Evolutionary conservation across 1,140 invertebrate species (phyloP).

Genomic region (Apis cerana): DNA sequence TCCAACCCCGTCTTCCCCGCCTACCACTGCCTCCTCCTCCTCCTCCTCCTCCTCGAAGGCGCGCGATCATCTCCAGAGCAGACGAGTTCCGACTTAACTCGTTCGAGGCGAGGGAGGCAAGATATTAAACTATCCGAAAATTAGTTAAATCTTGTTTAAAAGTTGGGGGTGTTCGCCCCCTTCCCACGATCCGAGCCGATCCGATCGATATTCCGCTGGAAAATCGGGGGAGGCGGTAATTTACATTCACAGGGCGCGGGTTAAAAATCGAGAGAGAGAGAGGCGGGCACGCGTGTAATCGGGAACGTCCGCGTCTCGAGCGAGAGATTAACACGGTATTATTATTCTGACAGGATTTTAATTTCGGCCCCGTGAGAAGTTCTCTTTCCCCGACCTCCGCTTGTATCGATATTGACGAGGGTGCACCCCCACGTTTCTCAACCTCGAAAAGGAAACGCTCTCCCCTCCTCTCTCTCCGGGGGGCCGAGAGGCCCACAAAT

Average conservation of each 20-base stretch:
- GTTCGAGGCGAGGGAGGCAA: slow-evolving; percentile 75
- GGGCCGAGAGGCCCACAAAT: slow-evolving; percentile 73
- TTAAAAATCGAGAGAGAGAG: slow-evolving; percentile 45
- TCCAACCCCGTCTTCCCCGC: slow-evolving; percentile 61
- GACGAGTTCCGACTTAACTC: slow-evolving; percentile 78
- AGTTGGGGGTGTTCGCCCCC: slow-evolving; percentile 72
- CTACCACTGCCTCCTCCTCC: slow-evolving; percentile 18
- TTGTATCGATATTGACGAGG: slow-evolving; percentile 81
- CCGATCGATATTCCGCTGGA: too few species aligned
- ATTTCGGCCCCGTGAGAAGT: slow-evolving; percentile 76
- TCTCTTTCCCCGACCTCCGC: too few species aligned
- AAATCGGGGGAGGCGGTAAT: neutral
- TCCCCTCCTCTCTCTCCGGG: slow-evolving; percentile 69
- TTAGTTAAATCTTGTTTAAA: slow-evolving; percentile 80
- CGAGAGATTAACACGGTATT: slow-evolving; percentile 75
- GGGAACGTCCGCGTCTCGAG: slow-evolving; percentile 77
- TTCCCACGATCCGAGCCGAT: too few species aligned
- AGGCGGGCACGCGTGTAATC: slow-evolving; percentile 68
- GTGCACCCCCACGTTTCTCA: slow-evolving; percentile 72
- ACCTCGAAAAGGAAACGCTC: slow-evolving; percentile 40
- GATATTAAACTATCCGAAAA: slow-evolving; percentile 80
- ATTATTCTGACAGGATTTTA: slow-evolving; percentile 80
- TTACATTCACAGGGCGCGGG: slow-evolving; percentile 31
- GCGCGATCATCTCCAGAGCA: slow-evolving; percentile 65
- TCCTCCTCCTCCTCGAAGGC: neutral